These are phyloP conservation scores for Aspiorhynchus laticeps DNA, from an alignment of 2,113 vertebrate genomes.

Conservation along the genomic window DNA sequence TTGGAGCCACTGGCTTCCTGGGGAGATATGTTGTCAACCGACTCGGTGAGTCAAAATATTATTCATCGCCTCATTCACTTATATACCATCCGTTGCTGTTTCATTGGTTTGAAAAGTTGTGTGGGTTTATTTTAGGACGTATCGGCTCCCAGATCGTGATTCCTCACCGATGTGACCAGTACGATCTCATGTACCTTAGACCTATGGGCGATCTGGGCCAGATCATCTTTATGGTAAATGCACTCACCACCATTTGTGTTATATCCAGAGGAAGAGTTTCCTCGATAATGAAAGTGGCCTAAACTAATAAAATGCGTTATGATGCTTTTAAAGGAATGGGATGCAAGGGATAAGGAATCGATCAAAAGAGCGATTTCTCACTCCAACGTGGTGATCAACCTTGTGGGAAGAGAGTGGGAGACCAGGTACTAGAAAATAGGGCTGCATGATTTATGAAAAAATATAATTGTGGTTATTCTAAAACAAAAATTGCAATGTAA, in stretches of 20 bases:
- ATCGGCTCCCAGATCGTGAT: constrained; percentile 91
- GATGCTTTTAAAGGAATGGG: constrained; percentile 84
- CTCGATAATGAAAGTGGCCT: not conserved
- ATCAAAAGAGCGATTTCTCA: constrained; percentile 83
- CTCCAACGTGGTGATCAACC: constrained; percentile 94
- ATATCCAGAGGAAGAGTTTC: not conserved
- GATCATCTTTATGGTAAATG: constrained; percentile 86
- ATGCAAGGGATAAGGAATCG: constrained; percentile 84
- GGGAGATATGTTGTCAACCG: constrained; percentile 91
- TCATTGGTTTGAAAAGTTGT: constrained; percentile 11
- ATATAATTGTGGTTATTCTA: not conserved
- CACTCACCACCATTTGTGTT: not conserved
- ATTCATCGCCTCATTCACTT: not conserved
- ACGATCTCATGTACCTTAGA: constrained; percentile 88
- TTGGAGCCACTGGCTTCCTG: constrained; percentile 93
- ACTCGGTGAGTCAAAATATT: constrained; percentile 79
- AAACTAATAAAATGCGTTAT: not conserved
- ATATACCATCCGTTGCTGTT: not conserved
- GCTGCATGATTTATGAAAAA: not conserved
- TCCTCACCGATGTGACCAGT: constrained; percentile 89
- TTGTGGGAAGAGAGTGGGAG: constrained; percentile 93
- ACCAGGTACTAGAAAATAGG: constrained; percentile 77
- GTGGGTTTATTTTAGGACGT: constrained; percentile 75
- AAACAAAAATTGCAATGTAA: not conserved
- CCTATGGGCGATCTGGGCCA: constrained; percentile 97